Base-by-base conservation (phyloP, 2,113 vertebrate genomes). In the Antechinus flavipes region DNA sequence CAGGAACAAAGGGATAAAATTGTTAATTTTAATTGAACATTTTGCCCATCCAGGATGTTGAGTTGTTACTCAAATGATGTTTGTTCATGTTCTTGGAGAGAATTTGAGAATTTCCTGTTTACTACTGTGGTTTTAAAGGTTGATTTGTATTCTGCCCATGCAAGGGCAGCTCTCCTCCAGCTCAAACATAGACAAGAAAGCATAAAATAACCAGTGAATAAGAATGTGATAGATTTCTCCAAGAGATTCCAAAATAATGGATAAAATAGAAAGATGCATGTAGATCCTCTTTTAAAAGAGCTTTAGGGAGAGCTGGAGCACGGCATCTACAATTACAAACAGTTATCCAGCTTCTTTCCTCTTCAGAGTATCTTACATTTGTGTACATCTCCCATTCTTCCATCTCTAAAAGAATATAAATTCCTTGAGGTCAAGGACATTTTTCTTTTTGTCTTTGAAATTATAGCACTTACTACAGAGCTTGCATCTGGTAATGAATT, bases 21-120 rank as follows among this genome's bases (percentile, higher is more conserved):
- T 42, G 58, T 52, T 93, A 49, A 19, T 58, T 92, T 93, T 93
- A 25, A 23, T 22, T 94, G 22, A 94, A 96, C 94, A 53, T 95
- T 53, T 55, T 89, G 42, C 9, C 22, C 93, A 91, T 58, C 90
- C 52, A 93, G 46, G 84, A 76, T 23, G 22, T 52, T 90, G 50
- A 26, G 9, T 54, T 46, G 0, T 94, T 91, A 3, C 92, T 54
- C 7, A 2, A 89, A 54, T 30, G 94, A 30, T 84, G 35, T 2
- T 92, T 92, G 22, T 91, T 95, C 35, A 90, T 5, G 5, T n/a
- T 10, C 93, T 95, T 96, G 93, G 84, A 97, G 55, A 94, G 47
- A 96, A 94, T 94, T 91, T 90, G 84, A 97, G 92, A 92, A 90
- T 97, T 97, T 97, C 93, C 95, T 97, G 96, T 95, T 91, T 23